Percentiles rank a stretch among this genome's conserved stretches.
These are phyloP conservation scores for Anastatus disparis DNA, from an alignment of 1,140 invertebrate species.

Conservation along the genomic window DNA sequence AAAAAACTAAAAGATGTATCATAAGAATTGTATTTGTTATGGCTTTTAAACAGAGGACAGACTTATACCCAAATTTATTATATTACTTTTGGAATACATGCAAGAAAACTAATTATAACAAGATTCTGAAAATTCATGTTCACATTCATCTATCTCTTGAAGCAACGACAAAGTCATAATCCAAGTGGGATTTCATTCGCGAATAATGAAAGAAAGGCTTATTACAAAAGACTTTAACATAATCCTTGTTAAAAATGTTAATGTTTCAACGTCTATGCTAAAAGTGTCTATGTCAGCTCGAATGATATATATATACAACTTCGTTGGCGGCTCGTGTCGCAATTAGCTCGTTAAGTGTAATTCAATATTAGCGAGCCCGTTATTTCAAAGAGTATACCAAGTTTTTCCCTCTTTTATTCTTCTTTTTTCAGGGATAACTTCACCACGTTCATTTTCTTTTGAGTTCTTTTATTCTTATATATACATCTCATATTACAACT, in stretches of 20 bases:
- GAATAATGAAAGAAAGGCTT: neutral
- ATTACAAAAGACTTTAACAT: conserved; percentile 6
- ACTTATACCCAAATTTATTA: no score
- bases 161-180: no score
- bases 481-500: neutral
- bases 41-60: no score
- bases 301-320: neutral
- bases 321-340: neutral
- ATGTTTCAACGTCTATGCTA: neutral
- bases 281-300: neutral
- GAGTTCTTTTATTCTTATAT: neutral
- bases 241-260: conserved; percentile 17
- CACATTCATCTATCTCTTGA: no score
- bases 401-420: conserved; percentile 12
- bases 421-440: conserved; percentile 5
- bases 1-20: no score
- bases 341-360: conserved; percentile 48
- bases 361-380: conserved; percentile 46
- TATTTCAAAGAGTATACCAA: conserved; percentile 38
- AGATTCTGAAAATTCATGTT: no score
- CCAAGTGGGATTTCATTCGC: neutral
- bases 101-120: no score
- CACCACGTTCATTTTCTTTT: conserved; percentile 9
- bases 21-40: no score
- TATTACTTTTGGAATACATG: no score